Percentiles rank a stretch among this genome's conserved stretches.
phyloP scores from a whole-genome alignment of 2,113 vertebrate species.

The Theristicus caerulescens region DNA sequence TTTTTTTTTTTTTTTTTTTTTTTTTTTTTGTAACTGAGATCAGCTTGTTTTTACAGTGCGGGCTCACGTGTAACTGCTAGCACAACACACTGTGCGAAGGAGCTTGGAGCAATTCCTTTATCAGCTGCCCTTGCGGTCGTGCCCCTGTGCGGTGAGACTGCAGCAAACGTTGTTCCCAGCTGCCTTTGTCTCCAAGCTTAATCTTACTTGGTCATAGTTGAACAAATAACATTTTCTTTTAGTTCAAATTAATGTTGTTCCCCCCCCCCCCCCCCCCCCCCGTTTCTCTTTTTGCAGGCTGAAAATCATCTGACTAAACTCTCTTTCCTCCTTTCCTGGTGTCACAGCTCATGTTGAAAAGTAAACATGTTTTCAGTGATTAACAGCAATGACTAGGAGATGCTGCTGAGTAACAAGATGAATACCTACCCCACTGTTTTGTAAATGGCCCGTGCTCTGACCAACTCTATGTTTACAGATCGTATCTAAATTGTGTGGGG shows the following conservation, averaged over 20 bases:
- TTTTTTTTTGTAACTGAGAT: not conserved
- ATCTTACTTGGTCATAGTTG: not conserved
- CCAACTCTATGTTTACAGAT: not conserved
- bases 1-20: too few species aligned
- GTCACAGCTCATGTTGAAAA: not conserved
- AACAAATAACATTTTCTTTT: not conserved
- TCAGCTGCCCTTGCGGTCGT: not conserved
- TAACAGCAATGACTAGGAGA: not conserved
- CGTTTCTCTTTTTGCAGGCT: not conserved
- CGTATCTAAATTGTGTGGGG: not conserved
- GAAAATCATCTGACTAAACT: not conserved
- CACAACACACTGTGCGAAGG: not conserved
- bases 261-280: rapidly evolving
- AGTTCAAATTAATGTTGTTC: not conserved
- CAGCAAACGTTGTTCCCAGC: not conserved
- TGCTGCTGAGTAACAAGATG: not conserved
- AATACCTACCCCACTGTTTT: not conserved
- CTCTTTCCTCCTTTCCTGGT: not conserved
- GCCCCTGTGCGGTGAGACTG: not conserved
- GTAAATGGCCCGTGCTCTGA: not conserved
- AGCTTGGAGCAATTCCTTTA: not conserved
- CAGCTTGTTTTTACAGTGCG: not conserved
- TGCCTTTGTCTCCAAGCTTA: not conserved
- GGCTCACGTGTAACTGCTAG: not conserved
- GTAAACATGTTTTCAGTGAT: conserved; percentile 11